Evolutionary conservation across 2,888 invertebrate genomes (phyloP).

Genomic region (Trichogramma dendrolimi): DNA sequence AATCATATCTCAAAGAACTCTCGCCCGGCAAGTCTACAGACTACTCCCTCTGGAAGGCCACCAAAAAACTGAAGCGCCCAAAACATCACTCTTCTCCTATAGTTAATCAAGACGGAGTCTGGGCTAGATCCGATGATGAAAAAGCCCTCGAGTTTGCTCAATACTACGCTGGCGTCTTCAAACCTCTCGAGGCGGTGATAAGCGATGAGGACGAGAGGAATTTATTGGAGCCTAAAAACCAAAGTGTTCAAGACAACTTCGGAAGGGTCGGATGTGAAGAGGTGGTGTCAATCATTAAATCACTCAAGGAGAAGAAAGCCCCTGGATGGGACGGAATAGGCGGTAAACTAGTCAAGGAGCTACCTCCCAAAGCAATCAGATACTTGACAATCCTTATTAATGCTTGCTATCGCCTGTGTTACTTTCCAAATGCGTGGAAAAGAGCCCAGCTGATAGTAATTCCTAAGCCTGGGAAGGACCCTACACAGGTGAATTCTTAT

Average conservation of each 20-base stretch:
- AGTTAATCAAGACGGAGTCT: not conserved
- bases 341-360: not conserved
- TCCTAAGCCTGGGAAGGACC: not conserved
- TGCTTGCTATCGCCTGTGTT: not conserved
- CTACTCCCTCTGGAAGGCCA: too few relatives aligned
- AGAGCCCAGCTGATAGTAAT: not conserved
- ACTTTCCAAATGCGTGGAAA: not conserved
- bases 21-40: too few relatives aligned
- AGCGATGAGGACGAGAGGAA: too few relatives aligned
- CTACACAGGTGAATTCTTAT: not conserved
- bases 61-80: not conserved
- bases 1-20: too few relatives aligned
- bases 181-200: too few relatives aligned
- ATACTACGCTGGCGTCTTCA: too few relatives aligned
- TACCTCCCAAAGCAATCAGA: not conserved
- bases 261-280: too few relatives aligned
- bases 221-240: too few relatives aligned
- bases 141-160: not conserved
- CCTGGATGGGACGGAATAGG: accelerated
- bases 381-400: not conserved
- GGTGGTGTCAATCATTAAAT: too few relatives aligned
- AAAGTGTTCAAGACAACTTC: too few relatives aligned
- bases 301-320: not conserved
- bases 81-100: not conserved
- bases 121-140: not conserved